Evolutionary conservation across 2,888 invertebrate species (phyloP), one percentile per base, ranked within the genome.

Genomic region (Epinotia brunnichana): DNA sequence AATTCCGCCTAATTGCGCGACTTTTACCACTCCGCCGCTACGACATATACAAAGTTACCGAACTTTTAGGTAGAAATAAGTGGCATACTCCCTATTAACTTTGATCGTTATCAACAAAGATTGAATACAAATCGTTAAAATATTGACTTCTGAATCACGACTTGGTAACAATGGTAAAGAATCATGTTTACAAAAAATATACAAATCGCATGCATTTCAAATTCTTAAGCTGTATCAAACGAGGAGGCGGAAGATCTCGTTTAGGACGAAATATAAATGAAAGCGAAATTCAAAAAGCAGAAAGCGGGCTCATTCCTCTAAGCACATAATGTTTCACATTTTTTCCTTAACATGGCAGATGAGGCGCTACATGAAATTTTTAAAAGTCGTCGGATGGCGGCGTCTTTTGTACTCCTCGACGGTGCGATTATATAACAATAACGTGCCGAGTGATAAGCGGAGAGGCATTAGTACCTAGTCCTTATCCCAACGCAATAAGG

Each of bases 291-390:
- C 76, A 76, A 78, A 77, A 74, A 74, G 70, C 67, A 76, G 76
- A 74, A 78, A 72, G 73, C 73, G 74, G 74, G 69, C 74, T 76
- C 67, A 69, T 71, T 68, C 63, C 75, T 76, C 62, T 79, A 79
- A 81, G 81, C 76, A 77, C 76, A 79, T 77, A 80, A 80, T 78
- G 78, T 77, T 77, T 76, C 79, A 76, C 78, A 80, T 81, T 78
- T 81, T 77, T 78, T 79, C 77, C 77, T 79, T 78, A 79, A 77
- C 77, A 71, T 74, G 76, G 76, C 77, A 74, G 75, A 76, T 75
- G 77, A 75, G 71, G 74, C 75, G 78, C 76, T 66, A 74, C 74
- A 77, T 77, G 75, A 76, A 76, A 77, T 78, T 76, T 76, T 78
- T 79, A 77, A 77, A 78, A 77, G 74, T 74, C 75, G 72, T 64